Percentiles rank a stretch among this genome's conserved stretches.
Conservation (phyloP, 2,113 vertebrate species). For the Oceanites oceanicus region DNA sequence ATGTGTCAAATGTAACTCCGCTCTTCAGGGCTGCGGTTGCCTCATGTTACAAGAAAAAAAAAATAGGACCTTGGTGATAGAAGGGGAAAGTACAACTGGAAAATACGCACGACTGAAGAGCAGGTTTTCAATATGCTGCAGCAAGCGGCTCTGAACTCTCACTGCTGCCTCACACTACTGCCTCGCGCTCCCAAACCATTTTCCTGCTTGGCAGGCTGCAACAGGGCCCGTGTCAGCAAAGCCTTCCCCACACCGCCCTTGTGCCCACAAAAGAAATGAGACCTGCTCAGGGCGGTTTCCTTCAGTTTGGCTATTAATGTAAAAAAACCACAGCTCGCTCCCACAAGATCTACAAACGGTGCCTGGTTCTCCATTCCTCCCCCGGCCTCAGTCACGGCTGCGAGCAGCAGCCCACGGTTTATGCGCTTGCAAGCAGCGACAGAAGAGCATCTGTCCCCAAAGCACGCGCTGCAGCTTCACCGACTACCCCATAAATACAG, state of each 20-base stretch:
- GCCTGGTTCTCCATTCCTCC: background rate
- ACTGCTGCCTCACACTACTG: background rate
- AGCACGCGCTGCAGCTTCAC: background rate
- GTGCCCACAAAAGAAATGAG: background rate
- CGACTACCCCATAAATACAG: background rate
- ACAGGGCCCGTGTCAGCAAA: background rate
- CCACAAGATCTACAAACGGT: fast-evolving
- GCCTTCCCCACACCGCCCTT: background rate
- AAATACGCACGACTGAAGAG: fast-evolving
- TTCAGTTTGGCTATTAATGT: no score
- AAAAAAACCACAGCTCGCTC: background rate
- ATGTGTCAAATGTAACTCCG: background rate
- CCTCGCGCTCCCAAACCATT: background rate
- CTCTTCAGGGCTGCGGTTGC: background rate
- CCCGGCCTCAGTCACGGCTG: background rate
- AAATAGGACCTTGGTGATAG: background rate
- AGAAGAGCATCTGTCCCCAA: background rate
- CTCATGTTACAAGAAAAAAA: background rate
- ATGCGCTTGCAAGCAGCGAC: fast-evolving
- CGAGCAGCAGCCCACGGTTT: no score
- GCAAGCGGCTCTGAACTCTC: background rate
- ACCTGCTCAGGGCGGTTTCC: background rate
- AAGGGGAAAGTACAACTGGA: background rate
- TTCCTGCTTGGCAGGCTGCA: background rate
- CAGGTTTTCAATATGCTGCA: background rate